Base-by-base conservation (phyloP, 2,113 vertebrate species). In the Bujurquina vittata region DNA sequence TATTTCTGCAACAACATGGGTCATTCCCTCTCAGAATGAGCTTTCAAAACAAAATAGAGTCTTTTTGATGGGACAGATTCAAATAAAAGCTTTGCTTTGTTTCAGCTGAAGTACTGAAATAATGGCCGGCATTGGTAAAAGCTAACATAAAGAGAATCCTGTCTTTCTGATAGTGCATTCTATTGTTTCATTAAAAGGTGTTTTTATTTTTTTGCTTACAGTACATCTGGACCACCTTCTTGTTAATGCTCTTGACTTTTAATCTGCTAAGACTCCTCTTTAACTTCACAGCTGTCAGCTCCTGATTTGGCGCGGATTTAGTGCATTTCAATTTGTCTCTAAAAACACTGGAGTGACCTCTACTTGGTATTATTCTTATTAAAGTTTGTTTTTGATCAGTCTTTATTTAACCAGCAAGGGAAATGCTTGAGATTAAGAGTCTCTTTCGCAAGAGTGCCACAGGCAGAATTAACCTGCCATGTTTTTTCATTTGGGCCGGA, bases 271-370 rank as follows among this genome's bases (percentile, higher is more conserved):
- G 59, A 55, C 6, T 20, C 57, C 57, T 54, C 78, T 79, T 61
- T 49, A 46, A 77, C 55, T 58, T 67, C 83, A 63, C 85, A 92
- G 91, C 85, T 92, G 90, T 85, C 87, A 92, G 88, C 87, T 90
- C 83, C 69, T 79, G 63, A 65, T 60, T 78, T 86, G 87, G 83
- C 83, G 77, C 46, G 59, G 22, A 15, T 17, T 90, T 75, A 61
- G 26, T 35, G 63, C 59, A 1, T 74, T 15, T 61, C 63, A 40
- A 59, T 78, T 84, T 75, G 56, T 23, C 77, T 69, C 55, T 26
- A 58, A 72, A 62, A 55, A 4, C 20, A 72, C 15, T 3, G 54
- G 2, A 60, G 20, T 61, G 46, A 72, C 46, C 56, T 56, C 26
- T 40, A 12, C 72, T 46, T 75, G 54, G 12, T 55, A 10, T 33